phyloP scores from a whole-genome alignment of 1,140 invertebrate species.

The Neodiprion virginianus region DNA sequence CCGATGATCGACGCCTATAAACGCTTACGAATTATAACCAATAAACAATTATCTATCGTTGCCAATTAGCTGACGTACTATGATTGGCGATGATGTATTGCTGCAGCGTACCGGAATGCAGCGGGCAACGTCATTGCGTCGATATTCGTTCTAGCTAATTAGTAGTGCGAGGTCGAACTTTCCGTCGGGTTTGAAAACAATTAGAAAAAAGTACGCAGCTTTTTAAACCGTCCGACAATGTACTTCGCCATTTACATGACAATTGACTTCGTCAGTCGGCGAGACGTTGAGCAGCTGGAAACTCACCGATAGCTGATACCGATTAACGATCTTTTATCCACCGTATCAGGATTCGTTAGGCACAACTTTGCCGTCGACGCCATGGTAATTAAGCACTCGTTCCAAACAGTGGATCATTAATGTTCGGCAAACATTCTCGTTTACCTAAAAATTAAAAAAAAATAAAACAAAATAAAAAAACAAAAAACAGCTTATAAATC shows the following conservation, averaged over 20 bases:
- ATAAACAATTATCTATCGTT: not conserved
- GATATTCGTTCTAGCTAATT: not conserved
- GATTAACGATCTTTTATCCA: too few species aligned
- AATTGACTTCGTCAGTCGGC: not conserved
- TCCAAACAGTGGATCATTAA: too few species aligned
- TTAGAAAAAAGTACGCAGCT: not conserved
- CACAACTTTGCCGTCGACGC: too few species aligned
- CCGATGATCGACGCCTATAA: too few species aligned
- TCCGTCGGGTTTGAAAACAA: constrained; percentile 2
- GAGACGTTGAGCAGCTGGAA: not conserved
- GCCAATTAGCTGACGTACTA: not conserved
- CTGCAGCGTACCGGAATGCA: not conserved
- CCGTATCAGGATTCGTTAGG: too few species aligned
- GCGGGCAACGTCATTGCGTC: not conserved
- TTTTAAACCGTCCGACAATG: not conserved
- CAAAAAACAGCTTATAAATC: too few species aligned
- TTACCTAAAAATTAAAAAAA: too few species aligned
- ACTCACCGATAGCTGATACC: too few species aligned
- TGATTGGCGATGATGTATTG: not conserved
- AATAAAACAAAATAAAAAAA: too few species aligned
- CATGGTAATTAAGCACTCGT: too few species aligned
- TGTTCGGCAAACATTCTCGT: too few species aligned
- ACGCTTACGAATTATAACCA: not conserved
- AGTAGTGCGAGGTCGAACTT: not conserved
- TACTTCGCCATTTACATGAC: not conserved